Evolutionary conservation across 2,797 vertebrate genomes (phyloP).

Genomic region (Phrynocephalus forsythii): DNA sequence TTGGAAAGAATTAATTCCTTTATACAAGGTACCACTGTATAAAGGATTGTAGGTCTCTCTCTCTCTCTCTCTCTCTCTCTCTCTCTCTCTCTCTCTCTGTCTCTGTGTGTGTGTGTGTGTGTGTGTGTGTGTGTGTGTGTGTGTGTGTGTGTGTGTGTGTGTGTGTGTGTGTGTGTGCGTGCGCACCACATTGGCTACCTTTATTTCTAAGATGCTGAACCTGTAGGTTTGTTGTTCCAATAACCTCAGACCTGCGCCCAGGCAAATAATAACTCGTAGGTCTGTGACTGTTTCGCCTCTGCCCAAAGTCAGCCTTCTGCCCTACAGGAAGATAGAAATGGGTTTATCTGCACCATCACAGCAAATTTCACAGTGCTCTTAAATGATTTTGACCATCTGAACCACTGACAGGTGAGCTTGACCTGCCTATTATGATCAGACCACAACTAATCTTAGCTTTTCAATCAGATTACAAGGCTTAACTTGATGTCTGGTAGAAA

Average conservation of each 20-base stretch:
- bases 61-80: too few species aligned
- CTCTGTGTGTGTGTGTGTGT: too few species aligned
- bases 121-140: too few species aligned
- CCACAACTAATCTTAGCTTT: neutral
- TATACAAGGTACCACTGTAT: too few species aligned
- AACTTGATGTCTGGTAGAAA: neutral
- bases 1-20: too few species aligned
- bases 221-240: neutral
- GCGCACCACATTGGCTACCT: too few species aligned
- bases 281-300: neutral
- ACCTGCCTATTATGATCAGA: neutral
- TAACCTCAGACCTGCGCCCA: constrained; percentile 1
- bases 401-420: neutral
- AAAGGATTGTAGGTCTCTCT: too few species aligned
- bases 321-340: neutral
- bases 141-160: neutral
- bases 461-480: neutral
- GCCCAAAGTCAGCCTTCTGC: neutral
- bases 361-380: neutral
- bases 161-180: too few species aligned
- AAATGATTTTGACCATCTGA: neutral
- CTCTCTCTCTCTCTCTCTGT: too few species aligned
- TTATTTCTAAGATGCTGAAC: neutral
- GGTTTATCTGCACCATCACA: neutral
- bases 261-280: constrained; percentile 12